These are phyloP conservation scores for Tokudaia tokunoshimensis DNA, from an alignment of 2,797 vertebrate species.

Conservation along the genomic window DNA sequence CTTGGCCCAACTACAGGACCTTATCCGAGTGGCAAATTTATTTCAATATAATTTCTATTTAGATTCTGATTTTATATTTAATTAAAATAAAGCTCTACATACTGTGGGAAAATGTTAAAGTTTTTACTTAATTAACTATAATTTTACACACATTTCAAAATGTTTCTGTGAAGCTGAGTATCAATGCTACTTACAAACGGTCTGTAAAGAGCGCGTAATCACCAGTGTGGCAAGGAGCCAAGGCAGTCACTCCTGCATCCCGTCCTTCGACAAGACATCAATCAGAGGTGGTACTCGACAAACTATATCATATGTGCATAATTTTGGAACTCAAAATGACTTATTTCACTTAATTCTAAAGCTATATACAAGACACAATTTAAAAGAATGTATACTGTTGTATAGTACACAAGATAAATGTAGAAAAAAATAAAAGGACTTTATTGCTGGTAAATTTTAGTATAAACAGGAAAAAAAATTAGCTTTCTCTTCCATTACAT, in stretches of 20 bases:
- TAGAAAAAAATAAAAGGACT: slow-evolving; percentile 64
- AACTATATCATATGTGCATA: slow-evolving; percentile 37
- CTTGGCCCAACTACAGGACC: neutral
- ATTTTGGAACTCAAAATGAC: slow-evolving; percentile 58
- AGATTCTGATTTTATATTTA: slow-evolving; percentile 52
- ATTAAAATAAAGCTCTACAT: slow-evolving; percentile 64
- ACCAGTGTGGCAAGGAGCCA: slow-evolving; percentile 48
- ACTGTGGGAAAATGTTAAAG: neutral
- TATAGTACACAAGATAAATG: slow-evolving; percentile 67
- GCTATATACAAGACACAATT: slow-evolving; percentile 57
- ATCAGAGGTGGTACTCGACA: slow-evolving; percentile 23
- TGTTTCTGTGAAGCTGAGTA: slow-evolving; percentile 52
- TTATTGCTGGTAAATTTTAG: slow-evolving; percentile 65
- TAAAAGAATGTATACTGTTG: slow-evolving; percentile 63
- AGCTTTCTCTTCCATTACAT: slow-evolving; percentile 29
- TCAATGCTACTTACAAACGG: slow-evolving; percentile 24
- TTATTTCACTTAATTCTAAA: slow-evolving; percentile 57
- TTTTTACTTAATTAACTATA: slow-evolving; percentile 46
- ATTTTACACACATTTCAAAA: slow-evolving; percentile 37
- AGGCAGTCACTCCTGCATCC: slow-evolving; percentile 40
- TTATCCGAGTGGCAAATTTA: slow-evolving; percentile 56
- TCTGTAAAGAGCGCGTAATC: slow-evolving; percentile 51
- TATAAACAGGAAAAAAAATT: slow-evolving; percentile 60
- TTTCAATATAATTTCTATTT: slow-evolving; percentile 55
- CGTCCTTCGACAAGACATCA: slow-evolving; percentile 24